Evolutionary conservation across 2,113 vertebrate genomes (phyloP).

Genomic region (Sardina pilchardus): DNA sequence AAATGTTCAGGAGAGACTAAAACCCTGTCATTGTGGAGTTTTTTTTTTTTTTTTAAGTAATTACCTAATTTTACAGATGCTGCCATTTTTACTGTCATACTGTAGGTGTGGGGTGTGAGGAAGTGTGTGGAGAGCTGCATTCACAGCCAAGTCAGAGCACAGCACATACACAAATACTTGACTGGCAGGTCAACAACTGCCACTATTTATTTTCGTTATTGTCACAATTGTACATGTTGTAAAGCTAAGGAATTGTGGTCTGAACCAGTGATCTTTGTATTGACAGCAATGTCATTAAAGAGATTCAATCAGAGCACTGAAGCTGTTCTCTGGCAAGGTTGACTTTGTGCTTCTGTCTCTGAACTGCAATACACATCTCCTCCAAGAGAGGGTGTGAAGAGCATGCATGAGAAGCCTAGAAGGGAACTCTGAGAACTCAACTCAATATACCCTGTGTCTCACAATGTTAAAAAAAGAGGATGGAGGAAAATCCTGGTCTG

Average conservation of each 20-base stretch:
- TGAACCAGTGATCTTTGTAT: background rate
- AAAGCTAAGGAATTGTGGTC: background rate
- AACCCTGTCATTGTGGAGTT: background rate
- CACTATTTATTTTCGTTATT: background rate
- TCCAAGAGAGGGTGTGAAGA: background rate
- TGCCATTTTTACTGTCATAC: background rate
- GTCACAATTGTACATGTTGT: background rate
- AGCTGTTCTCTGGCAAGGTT: too few relatives aligned
- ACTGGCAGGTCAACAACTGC: background rate
- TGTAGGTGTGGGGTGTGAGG: background rate
- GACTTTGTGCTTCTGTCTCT: too few relatives aligned
- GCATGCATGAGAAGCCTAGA: too few relatives aligned
- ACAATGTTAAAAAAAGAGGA: too few relatives aligned
- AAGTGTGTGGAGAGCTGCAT: background rate
- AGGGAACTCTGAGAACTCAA: too few relatives aligned
- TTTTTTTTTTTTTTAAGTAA: background rate
- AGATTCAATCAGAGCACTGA: background rate
- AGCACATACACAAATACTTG: background rate
- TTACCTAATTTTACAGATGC: background rate
- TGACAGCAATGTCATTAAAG: background rate
- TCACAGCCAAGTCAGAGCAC: background rate
- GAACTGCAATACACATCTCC: background rate
- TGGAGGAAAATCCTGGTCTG: too few relatives aligned
- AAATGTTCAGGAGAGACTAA: background rate
- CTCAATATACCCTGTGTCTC: too few relatives aligned